Evolutionary conservation across 1,140 invertebrate genomes (phyloP).

Genomic region (Conus ventricosus): DNA sequence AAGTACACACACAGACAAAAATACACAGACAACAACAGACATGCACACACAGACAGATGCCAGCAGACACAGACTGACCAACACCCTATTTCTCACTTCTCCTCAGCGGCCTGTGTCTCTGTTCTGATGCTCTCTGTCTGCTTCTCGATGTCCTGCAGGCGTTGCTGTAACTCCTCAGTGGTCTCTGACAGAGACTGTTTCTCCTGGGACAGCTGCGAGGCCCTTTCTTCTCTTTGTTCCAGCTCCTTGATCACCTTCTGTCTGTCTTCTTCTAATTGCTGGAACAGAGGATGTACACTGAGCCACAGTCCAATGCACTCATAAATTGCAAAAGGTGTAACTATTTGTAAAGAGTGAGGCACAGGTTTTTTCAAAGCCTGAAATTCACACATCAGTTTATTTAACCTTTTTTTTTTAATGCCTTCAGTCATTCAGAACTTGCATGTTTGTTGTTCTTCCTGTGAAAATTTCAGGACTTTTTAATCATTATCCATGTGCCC

Average conservation of each 20-base stretch:
- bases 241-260: slow-evolving; percentile 52
- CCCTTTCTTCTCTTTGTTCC: slow-evolving; percentile 47
- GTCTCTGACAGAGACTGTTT: slow-evolving; percentile 53
- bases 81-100: slow-evolving; percentile 45
- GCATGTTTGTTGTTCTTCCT: too few species aligned
- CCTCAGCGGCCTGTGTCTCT: slow-evolving; percentile 61
- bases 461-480: too few species aligned
- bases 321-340: background rate
- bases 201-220: slow-evolving; percentile 54
- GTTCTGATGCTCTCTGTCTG: slow-evolving; percentile 54
- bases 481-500: too few species aligned
- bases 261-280: slow-evolving; percentile 50
- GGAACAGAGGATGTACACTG: background rate
- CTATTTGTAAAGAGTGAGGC: too few species aligned
- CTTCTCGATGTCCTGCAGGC: slow-evolving; percentile 62
- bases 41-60: background rate
- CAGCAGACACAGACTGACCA: background rate
- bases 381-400: too few species aligned
- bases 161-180: slow-evolving; percentile 49
- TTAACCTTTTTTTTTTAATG: too few species aligned
- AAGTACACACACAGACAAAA: background rate
- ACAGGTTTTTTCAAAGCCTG: too few species aligned
- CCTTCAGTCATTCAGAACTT: too few species aligned
- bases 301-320: background rate
- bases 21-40: background rate